Conservation (phyloP, 2,888 invertebrate species). For the Eristalis pertinax region DNA sequence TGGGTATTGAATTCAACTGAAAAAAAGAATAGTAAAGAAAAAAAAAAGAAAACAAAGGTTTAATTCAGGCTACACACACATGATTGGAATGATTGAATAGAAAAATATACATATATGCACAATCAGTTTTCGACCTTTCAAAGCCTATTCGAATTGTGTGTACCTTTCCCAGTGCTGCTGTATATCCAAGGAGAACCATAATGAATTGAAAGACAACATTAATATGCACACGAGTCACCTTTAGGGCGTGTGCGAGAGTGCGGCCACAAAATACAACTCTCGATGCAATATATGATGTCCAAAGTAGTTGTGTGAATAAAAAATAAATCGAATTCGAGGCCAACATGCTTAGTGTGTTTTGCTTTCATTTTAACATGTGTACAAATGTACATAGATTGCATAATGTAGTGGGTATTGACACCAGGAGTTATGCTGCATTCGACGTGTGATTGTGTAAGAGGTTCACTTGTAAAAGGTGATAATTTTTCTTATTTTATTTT, state of each 20-base stretch:
- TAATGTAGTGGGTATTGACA: neutral
- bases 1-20: slow-evolving; percentile 52
- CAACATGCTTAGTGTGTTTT: neutral
- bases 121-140: neutral
- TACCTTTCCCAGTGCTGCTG: neutral
- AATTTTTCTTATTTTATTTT: neutral
- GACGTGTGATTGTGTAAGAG: neutral
- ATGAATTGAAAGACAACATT: slow-evolving; percentile 9
- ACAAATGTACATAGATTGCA: neutral
- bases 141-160: neutral
- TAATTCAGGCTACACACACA: neutral
- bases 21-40: slow-evolving; percentile 26
- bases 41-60: slow-evolving; percentile 12
- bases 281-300: slow-evolving; percentile 1
- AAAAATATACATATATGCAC: neutral
- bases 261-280: neutral
- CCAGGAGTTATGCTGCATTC: neutral
- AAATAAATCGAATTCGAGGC: slow-evolving; percentile 1
- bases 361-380: neutral
- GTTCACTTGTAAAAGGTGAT: neutral
- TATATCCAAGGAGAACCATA: neutral
- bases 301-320: slow-evolving; percentile 1
- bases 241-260: slow-evolving; percentile 14
- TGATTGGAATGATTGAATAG: neutral
- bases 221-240: slow-evolving; percentile 28